These are phyloP conservation scores for Andinoacara biseriatus DNA, from an alignment of 2,113 vertebrate genomes.

Conservation along the genomic window DNA sequence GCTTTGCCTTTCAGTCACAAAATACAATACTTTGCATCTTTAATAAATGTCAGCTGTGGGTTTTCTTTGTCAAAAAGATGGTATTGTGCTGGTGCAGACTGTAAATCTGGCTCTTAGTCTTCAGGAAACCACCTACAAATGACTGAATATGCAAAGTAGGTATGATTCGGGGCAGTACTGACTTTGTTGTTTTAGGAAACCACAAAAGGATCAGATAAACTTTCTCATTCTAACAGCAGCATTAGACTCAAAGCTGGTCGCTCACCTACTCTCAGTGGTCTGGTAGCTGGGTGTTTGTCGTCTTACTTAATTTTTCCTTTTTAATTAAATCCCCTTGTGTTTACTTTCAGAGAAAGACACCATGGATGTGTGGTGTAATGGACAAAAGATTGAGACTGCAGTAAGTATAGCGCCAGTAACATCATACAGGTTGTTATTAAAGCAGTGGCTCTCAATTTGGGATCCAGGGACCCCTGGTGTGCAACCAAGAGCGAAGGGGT, in stretches of 20 bases:
- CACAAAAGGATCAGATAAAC: neutral
- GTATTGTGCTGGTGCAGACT: too few relatives aligned
- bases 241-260: neutral
- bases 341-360: conserved; percentile 93
- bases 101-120: neutral
- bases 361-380: conserved; percentile 99
- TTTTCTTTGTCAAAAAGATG: neutral
- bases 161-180: neutral
- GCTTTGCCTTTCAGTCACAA: neutral
- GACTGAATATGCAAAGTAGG: neutral
- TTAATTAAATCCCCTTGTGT: neutral
- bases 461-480: too few relatives aligned
- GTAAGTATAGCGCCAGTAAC: conserved; percentile 78
- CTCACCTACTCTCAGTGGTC: neutral
- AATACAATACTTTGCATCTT: neutral
- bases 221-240: neutral
- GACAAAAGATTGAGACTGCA: conserved; percentile 93
- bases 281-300: neutral
- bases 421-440: neutral
- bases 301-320: neutral
- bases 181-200: neutral
- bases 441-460: neutral
- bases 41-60: neutral
- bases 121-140: neutral
- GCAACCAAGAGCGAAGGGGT: too few relatives aligned